phyloP scores from a whole-genome alignment of 2,888 invertebrate species.

The Brachyopa scutellaris region DNA sequence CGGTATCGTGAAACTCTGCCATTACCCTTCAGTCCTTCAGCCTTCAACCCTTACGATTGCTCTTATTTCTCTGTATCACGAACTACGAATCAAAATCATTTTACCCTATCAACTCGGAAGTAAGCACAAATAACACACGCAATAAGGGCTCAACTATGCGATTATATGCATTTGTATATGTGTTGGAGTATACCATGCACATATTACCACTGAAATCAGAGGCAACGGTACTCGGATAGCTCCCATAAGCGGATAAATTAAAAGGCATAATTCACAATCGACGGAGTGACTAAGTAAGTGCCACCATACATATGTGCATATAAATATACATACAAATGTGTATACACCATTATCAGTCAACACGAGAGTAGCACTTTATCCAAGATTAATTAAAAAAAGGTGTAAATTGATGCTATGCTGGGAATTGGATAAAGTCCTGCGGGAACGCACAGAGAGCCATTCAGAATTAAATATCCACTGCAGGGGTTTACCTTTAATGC shows the following conservation, averaged over 20 bases:
- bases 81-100: not conserved
- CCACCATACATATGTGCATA: too few relatives aligned
- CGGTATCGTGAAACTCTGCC: too few relatives aligned
- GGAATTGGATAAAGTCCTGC: slow-evolving; percentile 29
- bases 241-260: slow-evolving; percentile 41
- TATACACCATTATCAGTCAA: not conserved
- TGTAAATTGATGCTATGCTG: slow-evolving; percentile 47
- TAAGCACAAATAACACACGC: not conserved
- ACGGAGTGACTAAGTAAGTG: slow-evolving; percentile 24
- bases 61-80: not conserved
- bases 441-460: slow-evolving; percentile 33
- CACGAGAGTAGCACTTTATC: slow-evolving; percentile 28
- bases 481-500: slow-evolving; percentile 27
- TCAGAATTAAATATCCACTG: slow-evolving; percentile 24
- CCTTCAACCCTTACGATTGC: too few relatives aligned
- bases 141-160: not conserved
- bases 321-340: too few relatives aligned
- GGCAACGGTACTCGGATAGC: not conserved
- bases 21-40: not conserved
- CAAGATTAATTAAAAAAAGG: slow-evolving; percentile 48
- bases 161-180: not conserved
- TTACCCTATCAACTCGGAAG: not conserved
- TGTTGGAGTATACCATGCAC: too few relatives aligned
- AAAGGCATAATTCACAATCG: slow-evolving; percentile 52
- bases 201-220: slow-evolving; percentile 25